phyloP scores from a whole-genome alignment of 1,140 invertebrate genomes.

The Zeugodacus cucurbitae region DNA sequence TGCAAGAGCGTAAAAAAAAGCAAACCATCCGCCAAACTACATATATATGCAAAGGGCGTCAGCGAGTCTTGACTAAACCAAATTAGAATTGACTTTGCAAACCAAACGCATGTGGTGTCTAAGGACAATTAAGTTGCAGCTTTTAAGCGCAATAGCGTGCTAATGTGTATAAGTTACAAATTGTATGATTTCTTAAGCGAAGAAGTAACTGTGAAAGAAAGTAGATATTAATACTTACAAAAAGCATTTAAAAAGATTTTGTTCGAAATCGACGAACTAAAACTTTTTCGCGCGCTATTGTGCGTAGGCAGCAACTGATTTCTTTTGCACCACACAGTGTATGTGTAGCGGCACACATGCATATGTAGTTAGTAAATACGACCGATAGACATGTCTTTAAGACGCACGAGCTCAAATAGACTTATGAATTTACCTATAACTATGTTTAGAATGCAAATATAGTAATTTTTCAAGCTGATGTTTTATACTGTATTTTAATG shows the following conservation, averaged over 20 bases:
- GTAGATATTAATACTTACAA: no score
- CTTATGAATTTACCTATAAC: slow-evolving; percentile 47
- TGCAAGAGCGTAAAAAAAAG: background rate
- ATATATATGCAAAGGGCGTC: background rate
- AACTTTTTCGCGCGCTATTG: background rate
- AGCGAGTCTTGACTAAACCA: background rate
- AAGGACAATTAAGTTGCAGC: background rate
- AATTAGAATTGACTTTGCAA: background rate
- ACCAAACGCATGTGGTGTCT: background rate
- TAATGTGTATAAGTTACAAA: background rate
- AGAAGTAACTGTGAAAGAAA: no score
- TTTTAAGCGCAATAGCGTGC: background rate
- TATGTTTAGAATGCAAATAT: slow-evolving; percentile 28
- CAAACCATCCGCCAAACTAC: background rate
- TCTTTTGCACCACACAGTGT: background rate
- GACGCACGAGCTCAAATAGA: slow-evolving; percentile 65
- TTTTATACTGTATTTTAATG: slow-evolving; percentile 19
- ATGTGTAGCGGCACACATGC: no score
- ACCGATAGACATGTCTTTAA: slow-evolving; percentile 48
- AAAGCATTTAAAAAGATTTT: no score
- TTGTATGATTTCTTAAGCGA: no score
- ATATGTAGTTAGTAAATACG: slow-evolving; percentile 36
- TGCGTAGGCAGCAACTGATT: background rate
- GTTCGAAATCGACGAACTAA: no score
- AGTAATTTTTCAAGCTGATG: background rate